Percentiles rank a stretch among this genome's conserved stretches.
phyloP scores from a whole-genome alignment of 1,140 invertebrate species.

The Chymomyza costata region DNA sequence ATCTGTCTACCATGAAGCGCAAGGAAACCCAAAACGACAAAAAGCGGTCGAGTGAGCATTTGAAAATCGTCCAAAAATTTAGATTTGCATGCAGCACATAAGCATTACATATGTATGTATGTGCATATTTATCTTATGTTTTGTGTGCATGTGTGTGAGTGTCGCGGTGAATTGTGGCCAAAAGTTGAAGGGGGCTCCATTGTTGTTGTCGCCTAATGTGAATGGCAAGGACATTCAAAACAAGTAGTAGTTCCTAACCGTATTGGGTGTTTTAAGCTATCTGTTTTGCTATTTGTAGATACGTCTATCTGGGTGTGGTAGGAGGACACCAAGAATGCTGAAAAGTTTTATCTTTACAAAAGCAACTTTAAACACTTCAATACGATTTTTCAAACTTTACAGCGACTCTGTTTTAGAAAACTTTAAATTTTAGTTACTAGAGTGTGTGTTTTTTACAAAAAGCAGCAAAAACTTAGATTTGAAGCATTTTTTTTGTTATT shows the following conservation, averaged over 20 bases:
- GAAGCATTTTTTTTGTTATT: no score
- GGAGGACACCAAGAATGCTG: no score
- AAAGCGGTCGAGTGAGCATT: constrained; percentile 2
- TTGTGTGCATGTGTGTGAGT: constrained; percentile 10
- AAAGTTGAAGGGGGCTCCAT: constrained; percentile 21
- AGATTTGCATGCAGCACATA: constrained; percentile 71
- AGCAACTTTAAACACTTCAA: no score
- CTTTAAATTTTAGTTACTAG: no score
- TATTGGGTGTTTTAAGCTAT: no score
- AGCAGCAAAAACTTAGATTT: no score
- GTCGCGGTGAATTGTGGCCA: constrained; percentile 16
- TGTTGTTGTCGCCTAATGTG: constrained; percentile 47
- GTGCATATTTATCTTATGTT: constrained; percentile 63
- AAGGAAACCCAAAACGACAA: constrained; percentile 2
- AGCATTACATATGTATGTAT: no score
- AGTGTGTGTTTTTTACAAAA: neutral
- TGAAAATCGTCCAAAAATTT: constrained; percentile 61
- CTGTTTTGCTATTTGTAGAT: neutral
- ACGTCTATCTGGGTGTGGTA: neutral
- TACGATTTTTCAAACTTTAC: no score
- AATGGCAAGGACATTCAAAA: constrained; percentile 25
- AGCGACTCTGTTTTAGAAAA: no score
- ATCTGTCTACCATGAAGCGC: constrained; percentile 52
- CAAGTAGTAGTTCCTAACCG: neutral
- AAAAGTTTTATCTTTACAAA: no score